Evolutionary conservation across 2,113 vertebrate species (phyloP), one percentile per base, ranked within the genome.

Genomic region (Tetrax tetrax): DNA sequence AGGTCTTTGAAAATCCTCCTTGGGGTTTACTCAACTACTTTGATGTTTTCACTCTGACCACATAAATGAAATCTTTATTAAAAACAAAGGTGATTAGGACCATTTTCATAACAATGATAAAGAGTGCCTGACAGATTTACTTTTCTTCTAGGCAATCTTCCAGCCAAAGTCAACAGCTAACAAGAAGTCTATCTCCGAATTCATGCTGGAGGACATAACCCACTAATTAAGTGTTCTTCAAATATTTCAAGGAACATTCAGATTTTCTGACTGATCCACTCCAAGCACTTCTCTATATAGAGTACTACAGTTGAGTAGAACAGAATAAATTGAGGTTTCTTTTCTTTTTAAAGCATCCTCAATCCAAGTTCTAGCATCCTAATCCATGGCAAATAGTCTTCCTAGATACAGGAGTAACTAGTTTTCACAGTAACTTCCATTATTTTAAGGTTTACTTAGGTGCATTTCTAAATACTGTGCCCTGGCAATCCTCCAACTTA

Each of bases 141-240:
- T 84, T 87, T 77, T 41, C 23, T 90, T 64, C 82, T 28, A 87
- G 50, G 78, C 61, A 90, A 85, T 41, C 61, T 93, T 63, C 60
- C 88, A 95, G 70, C 41, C 77, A 45, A 89, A 89, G 59, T 64
- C 65, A 89, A 95, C 78, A 93, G 82, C 31, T 87, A 83, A 81
- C 88, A 90, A 87, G 81, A 79, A 71, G 7, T 61, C 78, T 75
- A 16, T n/a, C 65, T 95, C 74, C 61, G 41, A 87, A 85, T 66
- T 66, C 66, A 70, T 13, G 41, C 10, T 74, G 56, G 85, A 87
- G 69, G 90, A 82, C 68, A 4, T 41, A 87, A 90, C 51, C 87
- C 81, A 28, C 78, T 90, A 84, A 92, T 87, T 78, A 93, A 63
- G 75, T 38, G 41, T 47, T 82, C 51, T 57, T 96, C 74, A 70